Conservation (phyloP, 1,140 invertebrate genomes). For the Neocloeon triangulifer region DNA sequence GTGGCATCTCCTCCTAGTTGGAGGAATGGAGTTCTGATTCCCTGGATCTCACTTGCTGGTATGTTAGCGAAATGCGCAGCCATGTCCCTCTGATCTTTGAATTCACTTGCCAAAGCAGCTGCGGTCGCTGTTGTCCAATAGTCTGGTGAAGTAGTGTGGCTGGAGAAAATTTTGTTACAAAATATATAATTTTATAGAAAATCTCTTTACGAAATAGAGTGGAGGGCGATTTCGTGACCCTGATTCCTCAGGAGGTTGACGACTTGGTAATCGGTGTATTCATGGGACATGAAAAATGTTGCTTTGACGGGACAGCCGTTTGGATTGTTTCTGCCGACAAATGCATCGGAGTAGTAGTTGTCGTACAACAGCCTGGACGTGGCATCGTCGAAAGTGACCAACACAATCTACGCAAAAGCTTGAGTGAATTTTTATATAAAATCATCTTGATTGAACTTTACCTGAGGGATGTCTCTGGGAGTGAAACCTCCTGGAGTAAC, state of each 20-base stretch:
- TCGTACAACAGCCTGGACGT: constrained; percentile 55
- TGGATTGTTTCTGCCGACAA: constrained; percentile 39
- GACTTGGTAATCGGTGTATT: constrained; percentile 62
- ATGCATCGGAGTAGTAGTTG: constrained; percentile 20
- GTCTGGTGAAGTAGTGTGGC: constrained; percentile 19
- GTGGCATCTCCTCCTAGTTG: constrained; percentile 34
- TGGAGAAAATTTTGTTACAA: too few relatives aligned
- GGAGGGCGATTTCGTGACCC: constrained; percentile 67
- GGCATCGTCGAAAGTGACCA: constrained; percentile 57
- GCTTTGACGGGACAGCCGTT: constrained; percentile 60
- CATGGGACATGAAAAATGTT: constrained; percentile 63
- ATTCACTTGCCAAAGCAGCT: constrained; percentile 24
- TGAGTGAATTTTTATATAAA: too few relatives aligned
- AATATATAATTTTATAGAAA: too few relatives aligned
- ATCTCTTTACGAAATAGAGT: constrained; percentile 72
- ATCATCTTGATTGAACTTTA: too few relatives aligned
- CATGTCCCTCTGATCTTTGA: constrained; percentile 26
- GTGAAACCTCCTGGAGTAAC: too few relatives aligned
- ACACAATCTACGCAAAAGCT: constrained; percentile 60
- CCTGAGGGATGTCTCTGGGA: too few relatives aligned
- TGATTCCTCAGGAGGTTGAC: constrained; percentile 59
- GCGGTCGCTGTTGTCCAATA: constrained; percentile 25
- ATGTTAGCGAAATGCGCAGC: constrained; percentile 30
- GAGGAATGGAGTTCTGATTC: constrained; percentile 34
- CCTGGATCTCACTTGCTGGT: constrained; percentile 20